These are phyloP conservation scores for Thermophis baileyi DNA, from an alignment of 2,113 vertebrate genomes.

Conservation along the genomic window DNA sequence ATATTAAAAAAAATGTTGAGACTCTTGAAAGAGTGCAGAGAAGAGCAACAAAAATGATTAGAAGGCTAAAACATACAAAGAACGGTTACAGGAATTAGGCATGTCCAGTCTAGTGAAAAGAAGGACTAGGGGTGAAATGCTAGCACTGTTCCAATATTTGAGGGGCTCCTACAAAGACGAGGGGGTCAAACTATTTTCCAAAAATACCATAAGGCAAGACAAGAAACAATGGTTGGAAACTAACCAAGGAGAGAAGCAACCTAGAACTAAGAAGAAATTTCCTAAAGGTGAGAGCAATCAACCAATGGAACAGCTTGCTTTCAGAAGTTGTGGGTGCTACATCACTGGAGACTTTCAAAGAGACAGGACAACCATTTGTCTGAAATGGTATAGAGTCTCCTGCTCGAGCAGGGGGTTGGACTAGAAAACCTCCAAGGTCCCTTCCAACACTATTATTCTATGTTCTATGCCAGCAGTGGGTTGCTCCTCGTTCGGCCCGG, in stretches of 20 bases:
- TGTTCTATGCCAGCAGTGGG: not conserved
- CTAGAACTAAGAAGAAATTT: not conserved
- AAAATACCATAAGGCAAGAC: not conserved
- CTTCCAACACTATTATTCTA: not conserved
- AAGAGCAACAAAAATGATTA: not conserved
- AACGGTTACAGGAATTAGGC: not conserved
- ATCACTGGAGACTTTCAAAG: not conserved
- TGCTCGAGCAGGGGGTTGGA: too few species aligned
- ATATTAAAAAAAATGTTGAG: not conserved
- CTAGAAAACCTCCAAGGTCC: too few species aligned
- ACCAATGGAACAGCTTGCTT: too few species aligned
- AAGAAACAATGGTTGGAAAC: not conserved
- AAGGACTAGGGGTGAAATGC: not conserved
- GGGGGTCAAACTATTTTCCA: not conserved
- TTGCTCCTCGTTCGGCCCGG: too few species aligned
- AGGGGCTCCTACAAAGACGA: too few species aligned
- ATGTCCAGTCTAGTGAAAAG: not conserved
- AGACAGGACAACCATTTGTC: too few species aligned
- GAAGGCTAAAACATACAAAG: not conserved
- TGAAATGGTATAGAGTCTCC: too few species aligned
- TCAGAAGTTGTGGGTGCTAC: too few species aligned
- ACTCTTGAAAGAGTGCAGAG: not conserved
- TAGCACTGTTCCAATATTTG: too few species aligned
- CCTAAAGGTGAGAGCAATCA: too few species aligned
- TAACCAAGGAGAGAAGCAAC: not conserved